Base-by-base conservation (phyloP, 2,888 invertebrate genomes). In the Anoncus sp. region DNA sequence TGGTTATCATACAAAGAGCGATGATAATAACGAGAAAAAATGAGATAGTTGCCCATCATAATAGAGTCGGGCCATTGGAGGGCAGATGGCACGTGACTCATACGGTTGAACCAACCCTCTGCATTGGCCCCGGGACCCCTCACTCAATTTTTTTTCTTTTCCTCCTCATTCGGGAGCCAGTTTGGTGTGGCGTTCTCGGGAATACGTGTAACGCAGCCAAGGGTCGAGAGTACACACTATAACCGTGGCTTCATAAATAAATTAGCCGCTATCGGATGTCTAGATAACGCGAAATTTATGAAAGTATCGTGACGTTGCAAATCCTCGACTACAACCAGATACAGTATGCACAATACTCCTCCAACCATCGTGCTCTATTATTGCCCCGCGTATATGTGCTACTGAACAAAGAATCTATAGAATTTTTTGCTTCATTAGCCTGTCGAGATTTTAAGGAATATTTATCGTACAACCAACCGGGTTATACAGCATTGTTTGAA, bases 41-140 rank as follows among this genome's bases (percentile, higher is more conserved):
- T 59, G 57, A 60, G 76, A 80, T 60, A 83, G 78, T 83, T 62
- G 77, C 81, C 63, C 84, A 84, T 87, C 84, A 87, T 87, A 88
- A 90, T 86, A 86, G 84, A 86, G 78, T 83, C 70, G 78, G 74
- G 83, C 77, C 65, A 77, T 71, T 66, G 35, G 69, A 75, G 78
- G 87, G 87, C 90, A 90, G 90, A 90, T 90, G 90, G 90, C 90
- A 89, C 89, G 90, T 90, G 90, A 90, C 88, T 90, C 90, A 90
- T 85, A 80, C 81, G 77, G 74, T 65, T 60, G 43, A 59, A 69
- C 45, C 70, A 71, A 75, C 67, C 75, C 70, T 73, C 77, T 45
- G 70, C 45, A 43, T 62, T 35, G 66, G 31, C 55, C 35, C 40
- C n/a, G 60, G 65, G 27, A 73, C 66, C 60, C 60, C 63, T 62